phyloP scores from a whole-genome alignment of 2,113 vertebrate genomes.

The Phrynosoma blainvillii region DNA sequence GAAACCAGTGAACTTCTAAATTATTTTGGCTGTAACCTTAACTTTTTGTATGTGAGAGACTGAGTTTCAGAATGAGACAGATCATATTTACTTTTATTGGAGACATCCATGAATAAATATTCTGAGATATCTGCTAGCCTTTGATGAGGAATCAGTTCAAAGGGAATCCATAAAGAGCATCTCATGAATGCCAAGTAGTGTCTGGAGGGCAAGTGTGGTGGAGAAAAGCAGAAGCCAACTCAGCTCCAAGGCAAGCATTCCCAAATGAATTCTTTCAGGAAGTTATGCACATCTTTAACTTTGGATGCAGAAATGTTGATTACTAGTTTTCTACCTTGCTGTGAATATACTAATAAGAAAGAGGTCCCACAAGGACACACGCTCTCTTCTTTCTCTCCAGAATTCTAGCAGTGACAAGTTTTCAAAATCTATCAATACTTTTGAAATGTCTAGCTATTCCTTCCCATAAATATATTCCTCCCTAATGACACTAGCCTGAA shows the following conservation, averaged over 20 bases:
- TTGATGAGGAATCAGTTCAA: slow-evolving; percentile 13
- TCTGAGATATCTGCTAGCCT: slow-evolving; percentile 17
- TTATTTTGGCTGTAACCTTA: neutral
- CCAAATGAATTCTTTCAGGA: slow-evolving; percentile 22
- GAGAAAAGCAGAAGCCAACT: neutral
- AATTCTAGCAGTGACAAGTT: neutral
- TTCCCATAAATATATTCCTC: neutral
- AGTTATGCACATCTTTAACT: neutral
- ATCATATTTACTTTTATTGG: slow-evolving; percentile 20
- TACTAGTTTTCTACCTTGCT: neutral
- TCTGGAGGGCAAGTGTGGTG: neutral
- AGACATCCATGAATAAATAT: slow-evolving; percentile 15
- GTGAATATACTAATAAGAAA: neutral
- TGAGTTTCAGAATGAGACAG: neutral
- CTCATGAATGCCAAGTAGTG: slow-evolving; percentile 30
- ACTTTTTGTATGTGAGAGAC: neutral
- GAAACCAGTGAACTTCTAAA: neutral
- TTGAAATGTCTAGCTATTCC: slow-evolving; percentile 6
- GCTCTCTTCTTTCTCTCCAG: neutral
- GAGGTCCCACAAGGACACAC: neutral
- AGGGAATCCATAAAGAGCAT: slow-evolving; percentile 27
- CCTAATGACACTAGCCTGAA: neutral
- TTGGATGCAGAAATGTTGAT: slow-evolving; percentile 20
- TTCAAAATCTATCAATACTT: slow-evolving; percentile 3
- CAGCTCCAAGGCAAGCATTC: neutral